Conservation (phyloP, 1,140 invertebrate species). For the Vanessa atalanta region DNA sequence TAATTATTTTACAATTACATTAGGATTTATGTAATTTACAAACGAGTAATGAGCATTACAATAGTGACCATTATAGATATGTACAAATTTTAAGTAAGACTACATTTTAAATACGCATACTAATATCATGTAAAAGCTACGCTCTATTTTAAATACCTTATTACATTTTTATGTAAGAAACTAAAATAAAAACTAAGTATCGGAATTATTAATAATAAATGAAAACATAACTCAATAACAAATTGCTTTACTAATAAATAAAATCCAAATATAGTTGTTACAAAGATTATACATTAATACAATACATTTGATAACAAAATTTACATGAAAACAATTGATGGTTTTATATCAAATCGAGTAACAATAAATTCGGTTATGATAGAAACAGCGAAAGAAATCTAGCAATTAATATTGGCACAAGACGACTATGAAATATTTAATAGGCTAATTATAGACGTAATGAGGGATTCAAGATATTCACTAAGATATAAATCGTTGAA, state of each 20-base stretch:
- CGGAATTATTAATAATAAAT: not conserved
- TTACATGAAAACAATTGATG: not conserved
- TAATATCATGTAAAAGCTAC: conserved; percentile 58
- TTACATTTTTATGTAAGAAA: not conserved
- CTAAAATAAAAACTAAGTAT: not conserved
- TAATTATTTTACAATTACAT: conserved; percentile 66
- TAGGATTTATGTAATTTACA: conserved; percentile 56
- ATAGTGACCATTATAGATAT: conserved; percentile 64
- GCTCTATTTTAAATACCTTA: conserved; percentile 1
- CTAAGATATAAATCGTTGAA: conserved; percentile 13
- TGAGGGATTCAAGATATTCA: not conserved
- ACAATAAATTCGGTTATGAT: not conserved
- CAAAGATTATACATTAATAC: not conserved
- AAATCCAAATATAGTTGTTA: not conserved
- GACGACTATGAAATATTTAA: conserved; percentile 42
- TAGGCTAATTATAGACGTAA: conserved; percentile 14
- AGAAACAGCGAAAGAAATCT: conserved; percentile 34
- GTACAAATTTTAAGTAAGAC: conserved; percentile 55
- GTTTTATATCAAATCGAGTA: not conserved
- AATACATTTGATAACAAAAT: not conserved
- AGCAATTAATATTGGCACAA: conserved; percentile 64
- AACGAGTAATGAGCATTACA: conserved; percentile 70
- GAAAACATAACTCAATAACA: not conserved
- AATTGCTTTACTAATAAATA: not conserved
- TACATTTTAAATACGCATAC: conserved; percentile 42